Evolutionary conservation across 2,888 invertebrate species (phyloP).

Genomic region (Patella caerulea): DNA sequence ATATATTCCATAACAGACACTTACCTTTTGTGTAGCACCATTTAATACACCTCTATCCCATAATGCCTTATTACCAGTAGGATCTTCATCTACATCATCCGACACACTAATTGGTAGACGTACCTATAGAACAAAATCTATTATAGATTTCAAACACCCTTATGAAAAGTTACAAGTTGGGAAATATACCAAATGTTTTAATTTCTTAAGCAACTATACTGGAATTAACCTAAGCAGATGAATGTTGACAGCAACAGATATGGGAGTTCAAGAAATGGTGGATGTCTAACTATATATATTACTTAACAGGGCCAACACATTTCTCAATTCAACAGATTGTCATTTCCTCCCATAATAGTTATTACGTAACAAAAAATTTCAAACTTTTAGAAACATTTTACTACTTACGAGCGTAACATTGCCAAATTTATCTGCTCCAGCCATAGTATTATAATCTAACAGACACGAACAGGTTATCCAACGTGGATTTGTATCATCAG

Average conservation of each 20-base stretch:
- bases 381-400: not conserved
- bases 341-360: too few relatives aligned
- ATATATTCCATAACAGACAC: not conserved
- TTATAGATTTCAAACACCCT: too few relatives aligned
- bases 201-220: too few relatives aligned
- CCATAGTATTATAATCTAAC: constrained; percentile 96
- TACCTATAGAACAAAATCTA: constrained; percentile 48
- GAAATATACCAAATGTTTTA: too few relatives aligned
- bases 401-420: constrained; percentile 87
- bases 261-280: too few relatives aligned
- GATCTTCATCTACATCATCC: constrained; percentile 99
- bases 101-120: constrained; percentile 85
- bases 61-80: constrained; percentile 96
- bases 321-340: too few relatives aligned
- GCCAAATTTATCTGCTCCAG: constrained; percentile 97
- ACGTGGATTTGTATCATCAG: constrained; percentile 96
- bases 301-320: too few relatives aligned
- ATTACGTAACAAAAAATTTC: too few relatives aligned
- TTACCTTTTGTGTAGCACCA: constrained; percentile 96
- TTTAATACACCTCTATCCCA: constrained; percentile 92
- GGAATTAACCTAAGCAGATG: too few relatives aligned
- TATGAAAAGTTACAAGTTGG: too few relatives aligned
- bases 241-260: too few relatives aligned
- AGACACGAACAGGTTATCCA: constrained; percentile 95
- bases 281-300: too few relatives aligned